Evolutionary conservation across 1,140 invertebrate species (phyloP).

Genomic region (Drosophila repletoides): DNA sequence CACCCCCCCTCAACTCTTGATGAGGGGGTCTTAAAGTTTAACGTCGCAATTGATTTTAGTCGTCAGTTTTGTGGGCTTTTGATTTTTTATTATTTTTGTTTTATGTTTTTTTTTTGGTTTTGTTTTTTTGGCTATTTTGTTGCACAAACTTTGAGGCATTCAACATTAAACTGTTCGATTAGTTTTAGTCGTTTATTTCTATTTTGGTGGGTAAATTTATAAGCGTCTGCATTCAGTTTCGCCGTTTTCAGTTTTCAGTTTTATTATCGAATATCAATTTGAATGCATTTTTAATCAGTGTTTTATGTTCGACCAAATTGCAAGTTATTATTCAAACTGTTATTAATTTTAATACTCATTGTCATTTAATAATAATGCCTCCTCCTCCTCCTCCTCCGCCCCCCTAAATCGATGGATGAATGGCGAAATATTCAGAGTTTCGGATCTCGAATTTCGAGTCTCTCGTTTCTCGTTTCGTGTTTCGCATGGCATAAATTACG

Average conservation of each 20-base stretch:
- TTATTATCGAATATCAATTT: slow-evolving; percentile 70
- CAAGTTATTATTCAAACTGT: slow-evolving; percentile 55
- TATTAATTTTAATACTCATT: slow-evolving; percentile 39
- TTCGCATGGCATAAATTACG: no score
- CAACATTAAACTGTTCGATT: slow-evolving; percentile 54
- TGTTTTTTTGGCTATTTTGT: slow-evolving; percentile 4
- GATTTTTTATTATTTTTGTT: slow-evolving; percentile 49
- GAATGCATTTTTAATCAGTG: slow-evolving; percentile 74
- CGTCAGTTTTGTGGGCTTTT: slow-evolving; percentile 77
- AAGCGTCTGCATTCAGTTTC: slow-evolving; percentile 42
- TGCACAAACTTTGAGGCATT: slow-evolving; percentile 44
- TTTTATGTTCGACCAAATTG: slow-evolving; percentile 55
- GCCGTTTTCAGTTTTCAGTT: slow-evolving; percentile 45
- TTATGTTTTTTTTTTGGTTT: slow-evolving; percentile 15
- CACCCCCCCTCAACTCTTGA: background rate
- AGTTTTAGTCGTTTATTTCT: slow-evolving; percentile 27
- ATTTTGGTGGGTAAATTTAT: slow-evolving; percentile 48
- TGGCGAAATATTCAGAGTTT: no score
- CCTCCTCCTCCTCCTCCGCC: no score
- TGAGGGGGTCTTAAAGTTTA: slow-evolving; percentile 70
- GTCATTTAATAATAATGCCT: slow-evolving; percentile 31
- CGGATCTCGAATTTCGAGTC: no score
- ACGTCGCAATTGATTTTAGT: slow-evolving; percentile 77
- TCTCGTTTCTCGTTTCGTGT: no score
- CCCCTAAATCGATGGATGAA: no score